These are phyloP conservation scores for Hypotaenidia philippensis DNA, from an alignment of 2,797 vertebrate species.

Conservation along the genomic window DNA sequence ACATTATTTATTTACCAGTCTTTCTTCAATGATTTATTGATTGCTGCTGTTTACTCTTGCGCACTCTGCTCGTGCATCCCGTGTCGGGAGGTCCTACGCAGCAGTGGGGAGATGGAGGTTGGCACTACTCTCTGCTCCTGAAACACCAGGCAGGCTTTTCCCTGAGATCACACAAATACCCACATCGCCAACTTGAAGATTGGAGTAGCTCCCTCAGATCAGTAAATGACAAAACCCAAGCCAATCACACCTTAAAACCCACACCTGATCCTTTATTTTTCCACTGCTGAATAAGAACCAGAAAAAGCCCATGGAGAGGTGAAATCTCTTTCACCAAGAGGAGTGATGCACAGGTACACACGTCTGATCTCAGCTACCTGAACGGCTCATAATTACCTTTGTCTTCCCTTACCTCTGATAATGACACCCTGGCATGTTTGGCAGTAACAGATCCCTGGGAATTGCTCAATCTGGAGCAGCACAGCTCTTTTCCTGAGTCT, in stretches of 20 bases:
- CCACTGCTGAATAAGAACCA: background rate
- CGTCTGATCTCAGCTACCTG: background rate
- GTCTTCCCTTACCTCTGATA: background rate
- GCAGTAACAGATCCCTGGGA: background rate
- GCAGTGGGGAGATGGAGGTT: rapidly evolving
- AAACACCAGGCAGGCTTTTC: background rate
- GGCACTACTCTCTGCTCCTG: background rate
- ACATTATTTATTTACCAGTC: background rate
- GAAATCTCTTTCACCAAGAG: background rate
- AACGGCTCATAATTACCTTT: background rate
- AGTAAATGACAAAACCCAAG: background rate
- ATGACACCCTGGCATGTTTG: background rate
- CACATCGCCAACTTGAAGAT: background rate
- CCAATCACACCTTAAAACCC: background rate
- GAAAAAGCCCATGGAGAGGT: background rate
- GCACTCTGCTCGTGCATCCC: background rate
- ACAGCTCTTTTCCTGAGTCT: background rate
- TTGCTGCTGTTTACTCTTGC: background rate
- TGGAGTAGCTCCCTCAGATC: background rate
- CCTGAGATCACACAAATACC: background rate
- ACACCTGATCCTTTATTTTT: background rate
- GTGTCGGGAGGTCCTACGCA: background rate
- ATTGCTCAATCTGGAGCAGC: background rate
- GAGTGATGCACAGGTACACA: background rate
- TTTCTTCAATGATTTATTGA: background rate